Evolutionary conservation across 2,113 vertebrate genomes (phyloP).

Genomic region (Odontesthes bonariensis): DNA sequence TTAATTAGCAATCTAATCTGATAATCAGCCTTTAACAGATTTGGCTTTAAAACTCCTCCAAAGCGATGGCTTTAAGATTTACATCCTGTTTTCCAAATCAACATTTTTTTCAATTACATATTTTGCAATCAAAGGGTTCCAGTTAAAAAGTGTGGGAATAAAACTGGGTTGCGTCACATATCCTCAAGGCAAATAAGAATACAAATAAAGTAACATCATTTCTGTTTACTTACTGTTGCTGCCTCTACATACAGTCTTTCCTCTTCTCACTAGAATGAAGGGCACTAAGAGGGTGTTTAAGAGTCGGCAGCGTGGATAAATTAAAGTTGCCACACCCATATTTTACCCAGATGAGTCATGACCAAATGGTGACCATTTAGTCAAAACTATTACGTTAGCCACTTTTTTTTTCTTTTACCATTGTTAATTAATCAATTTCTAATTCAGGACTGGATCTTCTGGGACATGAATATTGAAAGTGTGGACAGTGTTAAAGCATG

Average conservation of each 20-base stretch:
- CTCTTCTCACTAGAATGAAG: slow-evolving; percentile 2
- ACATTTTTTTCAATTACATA: slow-evolving; percentile 23
- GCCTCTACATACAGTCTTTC: neutral
- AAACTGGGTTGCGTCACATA: slow-evolving; percentile 23
- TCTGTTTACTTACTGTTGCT: slow-evolving; percentile 1
- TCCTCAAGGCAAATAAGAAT: slow-evolving; percentile 31
- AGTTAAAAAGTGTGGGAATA: slow-evolving; percentile 44
- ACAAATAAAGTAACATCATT: slow-evolving; percentile 37
- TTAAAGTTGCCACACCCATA: neutral
- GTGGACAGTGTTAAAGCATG: neutral
- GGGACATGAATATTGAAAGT: neutral
- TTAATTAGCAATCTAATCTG: slow-evolving; percentile 51
- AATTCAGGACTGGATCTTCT: too few relatives aligned
- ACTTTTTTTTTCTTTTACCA: neutral
- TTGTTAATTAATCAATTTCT: too few relatives aligned
- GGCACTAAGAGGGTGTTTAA: neutral
- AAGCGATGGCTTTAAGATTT: slow-evolving; percentile 15
- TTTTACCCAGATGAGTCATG: neutral
- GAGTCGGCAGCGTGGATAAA: neutral
- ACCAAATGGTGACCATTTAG: too few relatives aligned
- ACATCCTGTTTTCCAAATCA: slow-evolving; percentile 37
- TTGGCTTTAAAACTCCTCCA: slow-evolving; percentile 1
- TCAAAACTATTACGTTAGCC: neutral
- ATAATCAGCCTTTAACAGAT: slow-evolving; percentile 31
- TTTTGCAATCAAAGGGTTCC: slow-evolving; percentile 20